Conservation (phyloP, 1,140 invertebrate species). For the Trissolcus basalis region DNA sequence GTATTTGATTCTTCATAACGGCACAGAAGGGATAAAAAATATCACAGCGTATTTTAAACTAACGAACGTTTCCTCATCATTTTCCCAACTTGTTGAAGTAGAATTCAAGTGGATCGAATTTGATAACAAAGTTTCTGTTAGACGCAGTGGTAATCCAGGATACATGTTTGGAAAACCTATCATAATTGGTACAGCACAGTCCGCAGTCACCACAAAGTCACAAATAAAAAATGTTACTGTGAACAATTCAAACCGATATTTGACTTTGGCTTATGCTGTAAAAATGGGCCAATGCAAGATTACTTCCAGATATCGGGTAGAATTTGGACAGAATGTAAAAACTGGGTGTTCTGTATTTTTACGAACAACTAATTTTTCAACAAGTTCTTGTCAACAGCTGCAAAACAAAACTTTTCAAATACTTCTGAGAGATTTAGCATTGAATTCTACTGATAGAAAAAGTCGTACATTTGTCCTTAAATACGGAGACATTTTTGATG, state of each 20-base stretch:
- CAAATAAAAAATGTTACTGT: constrained; percentile 59
- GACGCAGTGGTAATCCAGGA: constrained; percentile 83
- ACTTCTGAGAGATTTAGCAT: constrained; percentile 63
- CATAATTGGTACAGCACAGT: constrained; percentile 73
- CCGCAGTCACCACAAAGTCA: constrained; percentile 57
- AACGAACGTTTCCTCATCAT: constrained; percentile 68
- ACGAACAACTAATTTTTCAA: constrained; percentile 67
- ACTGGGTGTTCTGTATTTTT: constrained; percentile 68
- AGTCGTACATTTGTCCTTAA: constrained; percentile 76
- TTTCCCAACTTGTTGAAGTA: constrained; percentile 76
- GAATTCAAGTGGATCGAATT: constrained; percentile 75
- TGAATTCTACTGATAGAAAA: constrained; percentile 63
- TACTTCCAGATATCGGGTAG: constrained; percentile 66
- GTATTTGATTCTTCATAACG: constrained; percentile 78
- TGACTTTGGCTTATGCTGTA: constrained; percentile 71
- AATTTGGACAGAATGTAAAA: constrained; percentile 77
- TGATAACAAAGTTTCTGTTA: constrained; percentile 63
- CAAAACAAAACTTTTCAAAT: constrained; percentile 73
- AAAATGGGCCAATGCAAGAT: constrained; percentile 70
- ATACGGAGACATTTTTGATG: constrained; percentile 77
- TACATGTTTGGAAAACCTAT: constrained; percentile 81
- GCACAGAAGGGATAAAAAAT: constrained; percentile 76
- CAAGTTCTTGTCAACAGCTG: constrained; percentile 70
- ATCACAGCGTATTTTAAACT: constrained; percentile 72
- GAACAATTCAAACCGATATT: constrained; percentile 68